phyloP scores from a whole-genome alignment of 64 coral and sea anemone species.

The Actinia tenebrosa region DNA sequence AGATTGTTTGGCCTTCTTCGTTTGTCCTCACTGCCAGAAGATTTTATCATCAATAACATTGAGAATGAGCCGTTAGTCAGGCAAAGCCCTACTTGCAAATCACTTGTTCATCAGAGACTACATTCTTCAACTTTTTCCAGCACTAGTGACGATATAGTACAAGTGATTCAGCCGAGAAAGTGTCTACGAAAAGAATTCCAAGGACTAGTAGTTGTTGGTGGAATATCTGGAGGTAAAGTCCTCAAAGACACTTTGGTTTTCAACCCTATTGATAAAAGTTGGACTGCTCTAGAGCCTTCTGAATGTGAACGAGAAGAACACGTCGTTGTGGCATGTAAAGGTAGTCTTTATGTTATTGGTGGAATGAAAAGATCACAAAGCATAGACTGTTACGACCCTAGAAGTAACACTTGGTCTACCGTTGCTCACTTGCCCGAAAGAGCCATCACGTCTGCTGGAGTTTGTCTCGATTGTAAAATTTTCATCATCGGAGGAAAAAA shows the following conservation, averaged over 20 bases:
- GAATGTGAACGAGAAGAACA: conserved; percentile 9
- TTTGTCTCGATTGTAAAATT: conserved; percentile 5
- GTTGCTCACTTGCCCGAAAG: conserved; percentile 14
- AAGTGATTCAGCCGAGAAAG: conserved; percentile 33
- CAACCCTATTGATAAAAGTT: background rate
- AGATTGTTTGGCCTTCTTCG: conserved; percentile 19
- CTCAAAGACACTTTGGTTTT: background rate
- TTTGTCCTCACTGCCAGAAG: conserved; percentile 38
- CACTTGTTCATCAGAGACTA: conserved; percentile 14
- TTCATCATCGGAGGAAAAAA: conserved; percentile 41
- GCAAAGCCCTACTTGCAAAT: background rate
- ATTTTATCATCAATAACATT: conserved; percentile 23
- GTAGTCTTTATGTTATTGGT: conserved; percentile 29
- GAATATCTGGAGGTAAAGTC: conserved; percentile 15
- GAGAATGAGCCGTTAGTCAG: conserved; percentile 21
- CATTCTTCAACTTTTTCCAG: background rate
- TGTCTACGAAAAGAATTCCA: conserved; percentile 13
- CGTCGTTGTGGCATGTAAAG: conserved; percentile 23
- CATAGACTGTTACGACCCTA: conserved; percentile 36
- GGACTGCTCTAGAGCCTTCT: background rate
- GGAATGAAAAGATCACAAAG: background rate
- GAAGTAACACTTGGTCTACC: conserved; percentile 26
- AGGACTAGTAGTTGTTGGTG: conserved; percentile 22
- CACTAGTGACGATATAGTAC: background rate
- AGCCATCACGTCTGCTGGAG: conserved; percentile 22